A percentile compares a stretch with the other conserved stretches of the same genome.
Conservation (phyloP, 2,113 vertebrate species). For the Paedocypris sp. region DNA sequence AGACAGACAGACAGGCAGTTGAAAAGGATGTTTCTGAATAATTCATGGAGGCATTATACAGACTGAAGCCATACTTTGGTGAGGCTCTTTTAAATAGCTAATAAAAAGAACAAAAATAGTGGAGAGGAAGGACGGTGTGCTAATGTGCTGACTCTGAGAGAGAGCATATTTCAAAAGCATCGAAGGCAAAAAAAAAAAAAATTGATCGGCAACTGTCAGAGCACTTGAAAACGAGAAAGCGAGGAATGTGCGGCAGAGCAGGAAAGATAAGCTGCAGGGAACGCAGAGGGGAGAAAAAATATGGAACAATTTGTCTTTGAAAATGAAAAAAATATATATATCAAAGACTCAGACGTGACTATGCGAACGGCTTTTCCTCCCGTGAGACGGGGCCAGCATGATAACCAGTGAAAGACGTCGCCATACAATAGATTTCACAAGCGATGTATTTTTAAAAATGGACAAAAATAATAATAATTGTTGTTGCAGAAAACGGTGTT, state of each 20-base stretch:
- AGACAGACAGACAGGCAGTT: no score
- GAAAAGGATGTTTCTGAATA: background rate
- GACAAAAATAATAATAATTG: background rate
- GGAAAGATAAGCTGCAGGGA: conserved; percentile 11
- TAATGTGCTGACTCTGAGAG: background rate
- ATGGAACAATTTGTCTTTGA: conserved; percentile 35
- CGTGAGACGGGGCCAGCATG: background rate
- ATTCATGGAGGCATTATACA: background rate
- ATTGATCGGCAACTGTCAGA: conserved; percentile 14
- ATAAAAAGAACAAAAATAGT: background rate
- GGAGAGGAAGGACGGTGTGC: background rate
- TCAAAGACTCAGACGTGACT: conserved; percentile 1
- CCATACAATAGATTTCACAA: background rate
- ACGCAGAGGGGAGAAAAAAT: conserved; percentile 23
- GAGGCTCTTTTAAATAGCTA: background rate
- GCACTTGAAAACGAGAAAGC: conserved; percentile 15
- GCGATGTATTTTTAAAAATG: background rate
- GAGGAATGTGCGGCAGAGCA: background rate
- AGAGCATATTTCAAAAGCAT: conserved; percentile 6
- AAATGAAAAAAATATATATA: conserved; percentile 37
- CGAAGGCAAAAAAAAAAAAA: background rate
- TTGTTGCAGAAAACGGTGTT: background rate
- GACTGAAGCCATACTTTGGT: background rate
- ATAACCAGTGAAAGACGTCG: background rate
- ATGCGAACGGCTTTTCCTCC: conserved; percentile 15